Percentiles rank a stretch among this genome's conserved stretches.
These are phyloP conservation scores for Haemorhous mexicanus DNA, from an alignment of 2,113 vertebrate species.

Conservation along the genomic window DNA sequence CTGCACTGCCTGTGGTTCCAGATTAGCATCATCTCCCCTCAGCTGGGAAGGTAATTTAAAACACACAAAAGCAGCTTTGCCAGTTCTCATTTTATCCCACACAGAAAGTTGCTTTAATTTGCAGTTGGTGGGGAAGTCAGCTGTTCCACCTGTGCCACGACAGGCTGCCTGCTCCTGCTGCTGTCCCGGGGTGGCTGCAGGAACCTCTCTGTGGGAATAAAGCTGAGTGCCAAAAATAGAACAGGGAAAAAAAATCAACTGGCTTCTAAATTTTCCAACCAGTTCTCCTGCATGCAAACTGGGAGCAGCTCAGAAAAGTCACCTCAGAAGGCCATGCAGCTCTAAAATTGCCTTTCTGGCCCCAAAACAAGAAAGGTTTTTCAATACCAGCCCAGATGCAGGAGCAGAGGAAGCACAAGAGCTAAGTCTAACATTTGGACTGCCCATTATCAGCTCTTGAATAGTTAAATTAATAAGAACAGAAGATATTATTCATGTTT, in stretches of 20 bases:
- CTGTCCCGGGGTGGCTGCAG: fast-evolving
- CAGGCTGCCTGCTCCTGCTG: not conserved
- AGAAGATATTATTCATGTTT: not conserved
- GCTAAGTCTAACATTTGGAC: not conserved
- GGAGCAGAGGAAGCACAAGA: fast-evolving
- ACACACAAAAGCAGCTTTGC: conserved; percentile 16
- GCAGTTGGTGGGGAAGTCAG: not conserved
- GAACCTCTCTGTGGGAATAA: not conserved
- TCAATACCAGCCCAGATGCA: not conserved
- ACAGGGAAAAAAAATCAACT: not conserved
- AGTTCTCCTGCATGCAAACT: not conserved
- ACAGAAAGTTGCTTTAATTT: not conserved
- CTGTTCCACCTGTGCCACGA: not conserved
- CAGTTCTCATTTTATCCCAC: conserved; percentile 28
- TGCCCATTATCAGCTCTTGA: not conserved
- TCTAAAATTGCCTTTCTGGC: not conserved
- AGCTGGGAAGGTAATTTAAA: not conserved
- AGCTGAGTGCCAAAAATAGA: not conserved
- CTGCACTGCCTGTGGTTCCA: not conserved
- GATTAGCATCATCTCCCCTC: not conserved
- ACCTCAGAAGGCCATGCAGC: not conserved
- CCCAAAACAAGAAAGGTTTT: not conserved
- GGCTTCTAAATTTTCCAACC: not conserved
- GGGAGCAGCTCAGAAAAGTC: not conserved
- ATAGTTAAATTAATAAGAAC: not conserved